Evolutionary conservation across 2,888 invertebrate species (phyloP).

Genomic region (Ernsta delagoae): DNA sequence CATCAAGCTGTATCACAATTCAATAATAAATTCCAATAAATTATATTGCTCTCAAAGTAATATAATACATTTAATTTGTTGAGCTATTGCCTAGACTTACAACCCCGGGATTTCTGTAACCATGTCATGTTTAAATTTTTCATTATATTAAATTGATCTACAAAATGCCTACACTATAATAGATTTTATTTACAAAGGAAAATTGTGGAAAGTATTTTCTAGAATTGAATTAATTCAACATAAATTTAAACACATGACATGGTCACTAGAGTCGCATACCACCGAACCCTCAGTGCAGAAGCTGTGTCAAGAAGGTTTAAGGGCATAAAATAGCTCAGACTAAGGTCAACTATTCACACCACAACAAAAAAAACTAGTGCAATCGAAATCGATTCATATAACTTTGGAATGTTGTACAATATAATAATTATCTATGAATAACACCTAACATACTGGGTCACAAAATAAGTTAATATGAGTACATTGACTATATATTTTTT

Average conservation of each 20-base stretch:
- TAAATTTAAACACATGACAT: constrained; percentile 62
- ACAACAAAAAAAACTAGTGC: constrained; percentile 53
- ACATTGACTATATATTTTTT: constrained; percentile 22
- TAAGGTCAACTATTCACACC: constrained; percentile 47
- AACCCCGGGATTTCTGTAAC: constrained; percentile 81
- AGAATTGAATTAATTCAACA: constrained; percentile 37
- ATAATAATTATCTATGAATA: neutral
- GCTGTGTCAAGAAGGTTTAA: constrained; percentile 67
- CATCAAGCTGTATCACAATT: constrained; percentile 76
- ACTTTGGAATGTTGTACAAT: constrained; percentile 27
- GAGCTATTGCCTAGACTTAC: constrained; percentile 81
- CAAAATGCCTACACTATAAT: constrained; percentile 52
- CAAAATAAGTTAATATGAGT: constrained; percentile 14
- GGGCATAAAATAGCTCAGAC: constrained; percentile 70
- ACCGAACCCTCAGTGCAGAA: constrained; percentile 74
- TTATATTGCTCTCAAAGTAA: constrained; percentile 64
- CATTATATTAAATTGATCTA: constrained; percentile 41
- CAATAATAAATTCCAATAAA: constrained; percentile 66
- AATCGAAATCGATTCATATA: constrained; percentile 51
- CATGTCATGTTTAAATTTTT: constrained; percentile 63
- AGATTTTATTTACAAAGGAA: constrained; percentile 68
- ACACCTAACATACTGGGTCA: constrained; percentile 31
- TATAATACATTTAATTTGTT: constrained; percentile 62
- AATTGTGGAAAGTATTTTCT: constrained; percentile 49
- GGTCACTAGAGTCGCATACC: constrained; percentile 80